Evolutionary conservation across 2,888 invertebrate genomes (phyloP), one percentile per base, ranked within the genome.

Genomic region (Dusona sp.): DNA sequence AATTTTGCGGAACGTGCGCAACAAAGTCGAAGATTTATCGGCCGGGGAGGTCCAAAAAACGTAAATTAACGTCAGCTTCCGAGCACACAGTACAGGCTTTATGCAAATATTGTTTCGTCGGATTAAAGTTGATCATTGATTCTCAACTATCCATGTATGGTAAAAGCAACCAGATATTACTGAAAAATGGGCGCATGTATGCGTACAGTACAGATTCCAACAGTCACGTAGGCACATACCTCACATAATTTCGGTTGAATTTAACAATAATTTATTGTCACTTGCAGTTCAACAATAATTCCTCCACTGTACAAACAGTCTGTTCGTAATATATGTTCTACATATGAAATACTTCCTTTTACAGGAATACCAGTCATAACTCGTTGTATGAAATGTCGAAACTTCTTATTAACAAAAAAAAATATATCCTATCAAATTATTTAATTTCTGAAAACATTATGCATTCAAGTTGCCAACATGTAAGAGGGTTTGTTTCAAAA

Each of bases 91-190:
- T 38, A 67, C 51, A 57, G 36, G 61, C 82, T 38, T 54, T 19
- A 61, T 67, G 68, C 74, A 84, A 84, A 79, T 79, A 79, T 74
- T 68, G 79, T 84, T 74, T 48, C 79, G 48, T 33, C 38, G 68
- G 54, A 83, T 79, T 73, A 84, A 67, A 61, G 19, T 25, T 72
- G 68, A 57, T 74, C 61, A 84, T 84, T 48, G 54, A 57, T 57
- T 57, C 57, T 36, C 73, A 57, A 22, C 73, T 36, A 57, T 57
- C 57, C 51, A 19, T 38, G 8, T 57, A 25, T 42, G 3, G 1
- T 36, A n/a, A 9, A n/a, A 48, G 61, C 6, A 57, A 36, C 13
- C 33, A 70, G 82, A 70, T 68, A 81, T 75, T 64, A 64, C 61
- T 33, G 25, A 19, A 48, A 61, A 70, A 75, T 42, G 45, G 77